Conservation (phyloP, 2,797 vertebrate species). For the Leucoraja ocellata region DNA sequence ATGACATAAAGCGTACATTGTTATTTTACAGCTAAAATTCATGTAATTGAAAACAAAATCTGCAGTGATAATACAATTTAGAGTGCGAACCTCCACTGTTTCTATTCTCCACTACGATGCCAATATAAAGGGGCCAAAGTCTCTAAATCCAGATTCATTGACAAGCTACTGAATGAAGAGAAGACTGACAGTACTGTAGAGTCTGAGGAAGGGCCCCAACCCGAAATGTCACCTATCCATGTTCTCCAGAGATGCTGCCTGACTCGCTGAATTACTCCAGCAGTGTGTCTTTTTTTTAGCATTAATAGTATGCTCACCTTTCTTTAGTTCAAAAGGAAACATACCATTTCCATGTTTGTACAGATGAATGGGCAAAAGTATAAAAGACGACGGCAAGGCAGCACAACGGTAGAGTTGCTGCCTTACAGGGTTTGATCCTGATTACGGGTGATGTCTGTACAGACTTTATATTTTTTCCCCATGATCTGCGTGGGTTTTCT, state of each 20-base stretch:
- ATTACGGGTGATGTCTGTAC: too few relatives aligned
- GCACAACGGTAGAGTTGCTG: too few relatives aligned
- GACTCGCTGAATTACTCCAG: too few relatives aligned
- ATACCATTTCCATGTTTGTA: too few relatives aligned
- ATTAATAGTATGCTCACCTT: background rate
- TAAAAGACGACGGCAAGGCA: background rate
- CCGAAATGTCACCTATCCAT: too few relatives aligned
- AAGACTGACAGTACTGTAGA: background rate
- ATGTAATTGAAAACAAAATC: background rate
- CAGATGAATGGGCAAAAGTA: background rate
- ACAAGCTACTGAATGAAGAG: background rate
- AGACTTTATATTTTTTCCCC: too few relatives aligned
- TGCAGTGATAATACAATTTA: background rate
- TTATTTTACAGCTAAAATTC: background rate
- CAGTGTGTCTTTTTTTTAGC: too few relatives aligned
- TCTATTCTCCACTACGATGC: background rate
- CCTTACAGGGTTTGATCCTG: too few relatives aligned
- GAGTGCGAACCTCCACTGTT: too few relatives aligned
- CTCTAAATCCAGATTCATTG: background rate
- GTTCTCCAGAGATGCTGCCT: too few relatives aligned
- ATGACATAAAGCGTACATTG: constrained; percentile 15
- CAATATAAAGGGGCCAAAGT: background rate
- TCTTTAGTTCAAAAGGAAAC: background rate
- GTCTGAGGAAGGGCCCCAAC: too few relatives aligned
- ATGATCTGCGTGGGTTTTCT: too few relatives aligned